phyloP scores from a whole-genome alignment of 2,888 invertebrate species.

The Luffia ferchaultella region DNA sequence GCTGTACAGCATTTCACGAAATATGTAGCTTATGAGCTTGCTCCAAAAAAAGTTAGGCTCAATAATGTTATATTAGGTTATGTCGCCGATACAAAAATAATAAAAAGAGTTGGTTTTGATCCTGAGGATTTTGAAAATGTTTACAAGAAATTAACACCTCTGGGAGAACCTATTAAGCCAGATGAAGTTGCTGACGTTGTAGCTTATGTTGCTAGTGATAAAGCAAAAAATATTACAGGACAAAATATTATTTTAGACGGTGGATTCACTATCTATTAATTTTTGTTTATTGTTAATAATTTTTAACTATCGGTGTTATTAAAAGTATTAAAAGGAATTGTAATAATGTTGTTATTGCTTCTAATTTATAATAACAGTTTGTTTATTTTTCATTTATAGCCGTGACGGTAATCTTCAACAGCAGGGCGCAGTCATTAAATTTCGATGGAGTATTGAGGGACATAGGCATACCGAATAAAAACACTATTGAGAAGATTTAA shows the following conservation, averaged over 20 bases:
- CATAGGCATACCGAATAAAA: too few species aligned
- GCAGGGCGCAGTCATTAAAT: too few species aligned
- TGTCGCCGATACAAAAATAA: constrained; percentile 81
- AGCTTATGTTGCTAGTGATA: constrained; percentile 81
- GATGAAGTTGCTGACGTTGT: constrained; percentile 84
- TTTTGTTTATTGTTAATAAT: neutral
- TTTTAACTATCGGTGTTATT: too few species aligned
- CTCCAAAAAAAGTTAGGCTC: constrained; percentile 75
- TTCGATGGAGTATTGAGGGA: too few species aligned
- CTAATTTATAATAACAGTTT: too few species aligned
- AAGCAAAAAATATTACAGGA: constrained; percentile 84
- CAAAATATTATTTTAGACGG: constrained; percentile 85
- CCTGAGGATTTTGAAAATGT: constrained; percentile 75
- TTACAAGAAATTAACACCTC: constrained; percentile 80
- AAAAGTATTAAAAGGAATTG: too few species aligned
- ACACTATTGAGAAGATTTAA: neutral
- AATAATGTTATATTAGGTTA: constrained; percentile 84
- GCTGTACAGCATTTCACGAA: constrained; percentile 89
- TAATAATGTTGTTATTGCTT: too few species aligned
- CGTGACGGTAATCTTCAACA: too few species aligned
- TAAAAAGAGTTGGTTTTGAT: constrained; percentile 79
- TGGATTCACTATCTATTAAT: constrained; percentile 43
- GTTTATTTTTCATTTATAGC: too few species aligned
- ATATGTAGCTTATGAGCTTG: constrained; percentile 82
- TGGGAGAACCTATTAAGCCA: constrained; percentile 77